Evolutionary conservation across 2,888 invertebrate species (phyloP).

Genomic region (Pseudoips prasinana): DNA sequence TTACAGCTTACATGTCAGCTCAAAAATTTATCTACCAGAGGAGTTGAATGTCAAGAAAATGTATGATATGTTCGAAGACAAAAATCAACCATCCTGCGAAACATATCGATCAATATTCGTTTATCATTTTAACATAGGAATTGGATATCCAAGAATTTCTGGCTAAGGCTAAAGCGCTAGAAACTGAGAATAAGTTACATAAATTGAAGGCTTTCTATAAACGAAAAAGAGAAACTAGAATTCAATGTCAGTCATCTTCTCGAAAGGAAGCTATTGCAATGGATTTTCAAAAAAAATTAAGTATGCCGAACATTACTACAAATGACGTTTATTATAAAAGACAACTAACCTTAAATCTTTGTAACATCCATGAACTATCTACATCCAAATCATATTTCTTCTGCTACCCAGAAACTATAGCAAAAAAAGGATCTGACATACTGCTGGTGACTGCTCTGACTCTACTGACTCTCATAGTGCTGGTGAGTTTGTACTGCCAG

Average conservation of each 20-base stretch:
- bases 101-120: conserved; percentile 4
- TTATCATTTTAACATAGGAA: conserved; percentile 5
- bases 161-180: conserved; percentile 19
- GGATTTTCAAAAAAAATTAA: conserved; percentile 25
- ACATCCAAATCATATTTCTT: conserved; percentile 23
- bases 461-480: conserved; percentile 8
- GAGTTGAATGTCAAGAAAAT: conserved; percentile 20
- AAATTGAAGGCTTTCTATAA: background rate
- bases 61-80: conserved; percentile 18
- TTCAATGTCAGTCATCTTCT: conserved; percentile 18
- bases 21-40: conserved; percentile 20
- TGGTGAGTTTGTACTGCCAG: conserved; percentile 14
- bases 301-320: conserved; percentile 26
- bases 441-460: conserved; percentile 18
- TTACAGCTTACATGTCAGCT: conserved; percentile 19
- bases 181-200: conserved; percentile 6
- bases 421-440: conserved; percentile 17
- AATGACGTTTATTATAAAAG: conserved; percentile 19
- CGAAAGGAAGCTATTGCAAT: conserved; percentile 3
- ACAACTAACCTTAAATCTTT: conserved; percentile 7
- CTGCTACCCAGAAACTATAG: conserved; percentile 26
- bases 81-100: conserved; percentile 6
- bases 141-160: conserved; percentile 35
- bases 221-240: background rate
- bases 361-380: conserved; percentile 20